These are phyloP conservation scores for Mythimna ferrago DNA, from an alignment of 2,888 invertebrate species.

Conservation along the genomic window DNA sequence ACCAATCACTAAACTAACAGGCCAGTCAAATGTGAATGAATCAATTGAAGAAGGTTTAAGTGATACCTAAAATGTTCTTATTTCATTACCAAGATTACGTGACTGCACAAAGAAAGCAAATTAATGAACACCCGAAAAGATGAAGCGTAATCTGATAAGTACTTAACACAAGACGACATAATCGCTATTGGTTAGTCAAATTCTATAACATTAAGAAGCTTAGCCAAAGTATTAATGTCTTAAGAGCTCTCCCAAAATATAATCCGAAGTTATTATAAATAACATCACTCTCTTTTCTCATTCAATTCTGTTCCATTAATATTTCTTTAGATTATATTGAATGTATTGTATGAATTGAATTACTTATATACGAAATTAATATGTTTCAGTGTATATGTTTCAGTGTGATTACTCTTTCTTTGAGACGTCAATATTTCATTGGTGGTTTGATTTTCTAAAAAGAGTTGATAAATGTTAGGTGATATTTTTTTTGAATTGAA, in stretches of 20 bases:
- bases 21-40: neutral
- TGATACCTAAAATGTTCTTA: neutral
- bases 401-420: neutral
- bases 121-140: neutral
- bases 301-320: conserved; percentile 11
- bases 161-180: conserved; percentile 9
- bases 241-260: conserved; percentile 6
- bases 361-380: neutral
- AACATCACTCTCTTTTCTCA: neutral
- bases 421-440: neutral
- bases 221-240: conserved; percentile 17
- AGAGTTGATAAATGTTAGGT: no score
- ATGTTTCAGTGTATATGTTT: no score
- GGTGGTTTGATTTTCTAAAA: no score
- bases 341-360: conserved; percentile 2
- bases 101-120: neutral
- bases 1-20: no score
- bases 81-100: neutral
- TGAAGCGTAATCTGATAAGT: conserved; percentile 5
- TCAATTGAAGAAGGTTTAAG: neutral
- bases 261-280: conserved; percentile 8
- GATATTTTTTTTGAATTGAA: neutral
- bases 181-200: conserved; percentile 18
- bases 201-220: conserved; percentile 21
- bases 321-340: conserved; percentile 1